Percentiles rank a stretch among this genome's conserved stretches.
Conservation (phyloP, 2,113 vertebrate species). For the Coregonus clupeaformis region DNA sequence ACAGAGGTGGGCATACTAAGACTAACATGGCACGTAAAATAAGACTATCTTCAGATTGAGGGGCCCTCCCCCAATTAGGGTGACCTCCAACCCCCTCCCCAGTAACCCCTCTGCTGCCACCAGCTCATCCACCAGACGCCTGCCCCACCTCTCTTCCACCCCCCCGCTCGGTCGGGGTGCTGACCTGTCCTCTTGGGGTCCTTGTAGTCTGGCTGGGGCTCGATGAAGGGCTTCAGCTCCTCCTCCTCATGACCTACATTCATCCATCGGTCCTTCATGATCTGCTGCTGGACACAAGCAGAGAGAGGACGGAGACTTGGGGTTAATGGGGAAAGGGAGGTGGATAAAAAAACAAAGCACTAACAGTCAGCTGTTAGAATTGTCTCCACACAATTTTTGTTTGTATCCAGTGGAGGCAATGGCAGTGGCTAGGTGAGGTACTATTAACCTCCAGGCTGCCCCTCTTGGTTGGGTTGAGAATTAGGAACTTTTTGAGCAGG, state of each 20-base stretch:
- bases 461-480: slow-evolving; percentile 81
- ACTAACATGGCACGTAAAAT: not conserved
- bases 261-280: slow-evolving; percentile 87
- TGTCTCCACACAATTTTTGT: not conserved
- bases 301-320: not conserved
- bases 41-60: not conserved
- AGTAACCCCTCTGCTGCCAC: not conserved
- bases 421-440: not conserved
- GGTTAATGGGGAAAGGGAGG: not conserved
- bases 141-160: slow-evolving; percentile 48
- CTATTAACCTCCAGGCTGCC: slow-evolving; percentile 81
- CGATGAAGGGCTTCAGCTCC: slow-evolving; percentile 79
- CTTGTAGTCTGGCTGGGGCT: slow-evolving; percentile 81
- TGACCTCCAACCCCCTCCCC: not conserved
- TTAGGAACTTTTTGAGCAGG: slow-evolving; percentile 83
- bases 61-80: not conserved
- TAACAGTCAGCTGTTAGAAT: not conserved
- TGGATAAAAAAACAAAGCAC: not conserved
- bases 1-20: not conserved
- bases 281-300: slow-evolving; percentile 70
- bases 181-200: slow-evolving; percentile 82
- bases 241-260: slow-evolving; percentile 83
- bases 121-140: slow-evolving; percentile 22
- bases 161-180: slow-evolving; percentile 36
- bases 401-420: not conserved